Conservation (phyloP, 2,797 vertebrate species). For the Chelmon rostratus region DNA sequence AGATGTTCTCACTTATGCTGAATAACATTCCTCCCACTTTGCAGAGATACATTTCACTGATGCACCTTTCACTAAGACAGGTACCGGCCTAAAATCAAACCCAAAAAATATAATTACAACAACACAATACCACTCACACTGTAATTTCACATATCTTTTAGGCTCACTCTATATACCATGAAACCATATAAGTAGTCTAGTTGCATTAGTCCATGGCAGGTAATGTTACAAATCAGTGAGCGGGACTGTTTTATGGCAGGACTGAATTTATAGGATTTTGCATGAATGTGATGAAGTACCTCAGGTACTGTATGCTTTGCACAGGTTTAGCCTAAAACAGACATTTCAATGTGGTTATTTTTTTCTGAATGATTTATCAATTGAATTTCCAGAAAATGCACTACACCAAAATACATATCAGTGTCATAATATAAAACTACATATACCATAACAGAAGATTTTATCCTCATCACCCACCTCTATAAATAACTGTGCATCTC, state of each 20-base stretch:
- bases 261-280: conserved; percentile 24
- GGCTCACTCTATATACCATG: not conserved
- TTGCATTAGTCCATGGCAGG: conserved; percentile 16
- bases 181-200: not conserved
- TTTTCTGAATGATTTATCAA: not conserved
- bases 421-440: not conserved
- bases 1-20: conserved; percentile 7
- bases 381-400: not conserved
- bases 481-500: not conserved
- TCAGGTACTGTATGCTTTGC: conserved; percentile 1
- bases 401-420: not conserved
- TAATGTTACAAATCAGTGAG: conserved; percentile 44
- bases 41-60: not conserved
- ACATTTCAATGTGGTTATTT: not conserved
- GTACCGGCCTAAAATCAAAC: not conserved
- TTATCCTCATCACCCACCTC: not conserved
- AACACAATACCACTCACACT: not conserved
- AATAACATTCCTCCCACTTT: not conserved
- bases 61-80: not conserved
- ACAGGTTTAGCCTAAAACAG: conserved; percentile 7
- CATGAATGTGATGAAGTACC: conserved; percentile 22
- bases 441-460: not conserved
- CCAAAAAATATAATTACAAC: not conserved
- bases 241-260: conserved; percentile 15
- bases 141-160: not conserved